Evolutionary conservation across 2,888 invertebrate species (phyloP).

Genomic region (Apamea anceps): DNA sequence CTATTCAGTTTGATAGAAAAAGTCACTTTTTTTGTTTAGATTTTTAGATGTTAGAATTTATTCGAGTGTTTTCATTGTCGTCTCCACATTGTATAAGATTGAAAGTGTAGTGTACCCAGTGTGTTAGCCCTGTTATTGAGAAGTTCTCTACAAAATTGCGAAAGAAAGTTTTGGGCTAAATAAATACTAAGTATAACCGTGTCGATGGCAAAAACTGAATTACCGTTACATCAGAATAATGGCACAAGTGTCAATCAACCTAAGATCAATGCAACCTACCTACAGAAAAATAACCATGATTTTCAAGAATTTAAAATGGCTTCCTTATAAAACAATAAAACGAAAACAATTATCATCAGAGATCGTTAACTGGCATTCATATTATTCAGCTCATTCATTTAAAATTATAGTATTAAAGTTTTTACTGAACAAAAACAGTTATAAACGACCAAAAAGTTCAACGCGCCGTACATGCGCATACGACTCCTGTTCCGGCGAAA

Average conservation of each 20-base stretch:
- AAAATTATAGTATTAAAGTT: constrained; percentile 13
- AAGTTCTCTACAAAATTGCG: not conserved
- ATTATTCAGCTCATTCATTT: constrained; percentile 21
- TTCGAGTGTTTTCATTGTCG: too few relatives aligned
- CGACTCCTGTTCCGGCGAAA: constrained; percentile 48
- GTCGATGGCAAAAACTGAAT: not conserved
- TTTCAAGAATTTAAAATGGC: not conserved
- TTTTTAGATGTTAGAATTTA: too few relatives aligned
- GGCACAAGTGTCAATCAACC: constrained; percentile 1
- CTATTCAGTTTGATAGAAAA: too few relatives aligned
- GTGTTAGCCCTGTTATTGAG: not conserved
- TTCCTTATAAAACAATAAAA: not conserved
- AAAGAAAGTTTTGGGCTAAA: not conserved
- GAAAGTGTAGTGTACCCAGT: not conserved
- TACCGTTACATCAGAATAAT: constrained; percentile 1
- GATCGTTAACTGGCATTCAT: constrained; percentile 12
- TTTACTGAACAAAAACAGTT: constrained; percentile 17
- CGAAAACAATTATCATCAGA: not conserved
- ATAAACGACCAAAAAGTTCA: constrained; percentile 48
- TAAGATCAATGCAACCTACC: not conserved
- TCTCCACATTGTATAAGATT: not conserved
- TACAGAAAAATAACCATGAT: not conserved
- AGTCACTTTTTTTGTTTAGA: too few relatives aligned
- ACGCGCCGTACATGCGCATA: constrained; percentile 44
- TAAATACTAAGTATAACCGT: not conserved